Evolutionary conservation across 2,113 vertebrate genomes (phyloP), one percentile per base, ranked within the genome.

Genomic region (Dipodomys spectabilis): DNA sequence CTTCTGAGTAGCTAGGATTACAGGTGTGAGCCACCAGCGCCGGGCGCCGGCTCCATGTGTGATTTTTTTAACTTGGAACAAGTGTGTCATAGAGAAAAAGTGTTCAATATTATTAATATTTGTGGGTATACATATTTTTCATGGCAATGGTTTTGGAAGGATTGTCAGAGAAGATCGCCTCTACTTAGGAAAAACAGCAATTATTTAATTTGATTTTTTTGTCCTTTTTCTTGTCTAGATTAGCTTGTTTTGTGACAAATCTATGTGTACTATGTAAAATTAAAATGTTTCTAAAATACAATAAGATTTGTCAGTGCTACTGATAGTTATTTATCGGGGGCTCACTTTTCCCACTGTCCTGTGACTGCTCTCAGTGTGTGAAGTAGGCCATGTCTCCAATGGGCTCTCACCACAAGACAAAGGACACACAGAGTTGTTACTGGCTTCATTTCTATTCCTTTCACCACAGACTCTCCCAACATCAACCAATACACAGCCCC

Each of bases 161-260:
- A 87, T n/a, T 62, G 9, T 81, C 27, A 94, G 32, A 75, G 60
- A 57, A 57, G 18, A 2, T 91, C 53, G 8, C 30, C 25, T 73
- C 20, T 84, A 79, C 15, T 18, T 45, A 60, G 18, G 45, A 13
- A 62, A 88, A 86, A 44, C 67, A 79, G 25, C 10, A 75, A 32
- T 73, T 23, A 82, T 68, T 72, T 87, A 64, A 75, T 86, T 73
- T 78, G 8, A 49, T 72, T 68, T 10, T 28, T 20, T 74, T 92
- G 25, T 69, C 78, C 32, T 74, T 32, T 74, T 82, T 64, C 69
- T 83, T 81, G 30, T 45, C 39, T 94, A 39, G 69, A 32, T 67
- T 67, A 60, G 74, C 81, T 60, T 69, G 65, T 86, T 93, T 88
- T 88, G 39, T 77, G 71, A 82, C 68, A 90, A 78, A 80, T 16